Conservation (phyloP, 2,113 vertebrate species). For the Toxostoma redivivum region DNA sequence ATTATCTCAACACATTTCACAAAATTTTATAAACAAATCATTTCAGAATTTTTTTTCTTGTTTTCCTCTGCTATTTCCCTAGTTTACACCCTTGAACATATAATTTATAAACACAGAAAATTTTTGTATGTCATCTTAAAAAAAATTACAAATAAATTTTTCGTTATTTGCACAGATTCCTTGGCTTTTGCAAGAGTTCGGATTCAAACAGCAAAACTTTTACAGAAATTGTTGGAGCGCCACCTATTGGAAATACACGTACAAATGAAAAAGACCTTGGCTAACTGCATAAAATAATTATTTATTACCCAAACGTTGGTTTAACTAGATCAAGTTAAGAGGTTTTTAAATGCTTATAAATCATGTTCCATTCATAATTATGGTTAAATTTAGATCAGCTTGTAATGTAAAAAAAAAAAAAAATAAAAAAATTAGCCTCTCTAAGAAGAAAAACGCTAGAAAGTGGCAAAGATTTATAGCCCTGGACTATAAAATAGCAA, state of each 20-base stretch:
- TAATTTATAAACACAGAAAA: not conserved
- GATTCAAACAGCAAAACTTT: not conserved
- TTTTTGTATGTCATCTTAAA: not conserved
- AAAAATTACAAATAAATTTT: not conserved
- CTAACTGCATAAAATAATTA: not conserved
- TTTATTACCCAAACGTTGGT: not conserved
- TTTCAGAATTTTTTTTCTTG: not conserved
- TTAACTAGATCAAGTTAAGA: not conserved
- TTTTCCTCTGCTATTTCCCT: not conserved
- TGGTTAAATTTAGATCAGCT: not conserved
- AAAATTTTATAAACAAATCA: not conserved
- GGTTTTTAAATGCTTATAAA: not conserved
- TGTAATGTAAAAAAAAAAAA: not conserved
- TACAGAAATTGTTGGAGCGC: not conserved
- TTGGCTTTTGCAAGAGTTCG: not conserved
- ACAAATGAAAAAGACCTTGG: not conserved
- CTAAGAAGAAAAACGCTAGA: not conserved
- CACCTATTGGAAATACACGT: constrained; percentile 2
- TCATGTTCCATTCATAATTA: not conserved
- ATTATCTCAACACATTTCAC: not conserved
- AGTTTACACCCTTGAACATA: not conserved
- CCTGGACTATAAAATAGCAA: not conserved
- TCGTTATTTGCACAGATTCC: not conserved
- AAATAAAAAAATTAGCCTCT: not conserved
- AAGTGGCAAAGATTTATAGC: not conserved